Evolutionary conservation across 1,140 invertebrate species (phyloP), one percentile per base, ranked within the genome.

Genomic region (Drosophila parvula): DNA sequence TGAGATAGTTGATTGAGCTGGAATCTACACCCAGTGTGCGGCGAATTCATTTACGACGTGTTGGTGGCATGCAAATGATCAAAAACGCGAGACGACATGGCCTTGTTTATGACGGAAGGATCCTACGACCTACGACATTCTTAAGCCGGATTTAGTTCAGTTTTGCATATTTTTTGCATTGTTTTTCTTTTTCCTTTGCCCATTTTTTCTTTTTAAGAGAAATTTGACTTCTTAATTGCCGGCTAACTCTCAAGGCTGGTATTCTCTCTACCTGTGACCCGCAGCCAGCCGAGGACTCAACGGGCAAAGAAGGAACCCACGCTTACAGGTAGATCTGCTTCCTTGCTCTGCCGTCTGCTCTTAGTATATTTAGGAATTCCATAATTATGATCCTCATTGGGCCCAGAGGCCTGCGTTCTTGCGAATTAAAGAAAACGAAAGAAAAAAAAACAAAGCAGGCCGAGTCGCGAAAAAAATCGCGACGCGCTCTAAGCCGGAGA

Each of bases 221-320:
- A 89, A 84, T 90, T 90, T 89, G 84, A 89, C 84, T 89, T 89
- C 85, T 89, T 89, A 89, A 89, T 89, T 90, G 81, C 85, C 70
- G 38, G 34, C 47, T 44, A 53, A 48, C 57, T 67, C 57, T 67
- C 81, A 67, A 89, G 80, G 79, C 57, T 79, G 65, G 43, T 22
- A 40, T 58, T 48, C 38, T 10, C n/a, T 8, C 59, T 67, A 62
- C 62, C 69, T 73, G 69, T 4, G 50, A 16, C 27, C 12, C n/a
- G 28, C 22, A 53, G 22, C 30, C 18, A 50, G 18, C 32, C 38
- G 18, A 11, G 57, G 14, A 22, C 28, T 36, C 22, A 28, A 65
- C 36, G 28, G n/a, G 36, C 69, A 75, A 80, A 70, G 65, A 78
- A 64, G 71, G 70, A 89, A 80, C 81, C 53, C 78, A 83, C 77